Percentiles rank a stretch among this genome's conserved stretches.
These are phyloP conservation scores for Clarias pachynema DNA, from an alignment of 2,797 vertebrate species.

Conservation along the genomic window DNA sequence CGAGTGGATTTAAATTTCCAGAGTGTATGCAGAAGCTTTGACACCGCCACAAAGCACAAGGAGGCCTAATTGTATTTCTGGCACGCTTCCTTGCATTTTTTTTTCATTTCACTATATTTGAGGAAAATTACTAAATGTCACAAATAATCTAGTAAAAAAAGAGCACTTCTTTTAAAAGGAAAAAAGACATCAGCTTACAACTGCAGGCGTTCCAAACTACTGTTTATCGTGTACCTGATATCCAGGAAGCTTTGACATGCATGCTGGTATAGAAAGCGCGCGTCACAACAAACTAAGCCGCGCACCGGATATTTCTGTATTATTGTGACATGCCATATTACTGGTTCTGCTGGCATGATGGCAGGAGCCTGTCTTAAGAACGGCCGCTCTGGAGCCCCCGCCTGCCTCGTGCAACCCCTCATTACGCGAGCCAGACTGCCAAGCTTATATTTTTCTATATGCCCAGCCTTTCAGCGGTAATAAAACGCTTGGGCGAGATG, in stretches of 20 bases:
- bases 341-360: slow-evolving; percentile 48
- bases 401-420: slow-evolving; percentile 53
- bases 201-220: not conserved
- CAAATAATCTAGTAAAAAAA: not conserved
- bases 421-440: slow-evolving; percentile 58
- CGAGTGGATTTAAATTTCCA: slow-evolving; percentile 25
- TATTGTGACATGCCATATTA: slow-evolving; percentile 52
- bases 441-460: slow-evolving; percentile 62
- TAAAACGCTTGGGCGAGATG: slow-evolving; percentile 59
- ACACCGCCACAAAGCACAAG: not conserved
- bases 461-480: slow-evolving; percentile 58
- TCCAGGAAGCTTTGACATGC: slow-evolving; percentile 26
- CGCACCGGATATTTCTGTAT: slow-evolving; percentile 41
- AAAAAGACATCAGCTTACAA: not conserved
- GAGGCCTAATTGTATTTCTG: not conserved
- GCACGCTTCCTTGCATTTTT: too few species aligned
- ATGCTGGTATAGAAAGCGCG: slow-evolving; percentile 39
- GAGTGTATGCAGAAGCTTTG: slow-evolving; percentile 1
- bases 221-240: slow-evolving; percentile 20
- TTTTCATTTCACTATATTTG: not conserved
- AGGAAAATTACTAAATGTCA: not conserved
- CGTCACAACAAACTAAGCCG: slow-evolving; percentile 41
- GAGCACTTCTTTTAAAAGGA: not conserved
- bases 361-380: slow-evolving; percentile 49
- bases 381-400: slow-evolving; percentile 50